These are phyloP conservation scores for Cephus pygmeus DNA, from an alignment of 2,888 invertebrate species.

Conservation along the genomic window DNA sequence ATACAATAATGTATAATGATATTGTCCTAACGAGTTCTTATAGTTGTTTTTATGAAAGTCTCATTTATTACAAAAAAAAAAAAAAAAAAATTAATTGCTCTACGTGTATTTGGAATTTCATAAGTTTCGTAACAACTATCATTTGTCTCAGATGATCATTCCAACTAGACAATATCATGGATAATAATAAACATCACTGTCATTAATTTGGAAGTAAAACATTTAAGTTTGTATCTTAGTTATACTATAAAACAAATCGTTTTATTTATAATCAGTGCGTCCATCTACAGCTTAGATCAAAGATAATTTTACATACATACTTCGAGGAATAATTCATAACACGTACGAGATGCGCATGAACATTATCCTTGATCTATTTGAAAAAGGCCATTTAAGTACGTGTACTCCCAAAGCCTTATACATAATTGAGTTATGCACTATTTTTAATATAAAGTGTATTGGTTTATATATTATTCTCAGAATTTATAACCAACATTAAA, in stretches of 20 bases:
- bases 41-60: neutral
- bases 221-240: neutral
- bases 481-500: neutral
- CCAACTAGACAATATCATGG: neutral
- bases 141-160: neutral
- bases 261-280: neutral
- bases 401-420: conserved; percentile 6
- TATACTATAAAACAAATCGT: neutral
- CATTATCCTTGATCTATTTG: neutral
- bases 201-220: neutral
- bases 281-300: neutral
- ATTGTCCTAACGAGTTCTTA: neutral
- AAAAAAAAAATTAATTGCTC: neutral
- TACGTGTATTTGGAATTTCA: neutral
- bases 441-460: neutral
- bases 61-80: neutral
- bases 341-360: neutral
- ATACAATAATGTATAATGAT: neutral
- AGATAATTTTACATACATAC: neutral
- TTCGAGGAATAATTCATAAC: neutral
- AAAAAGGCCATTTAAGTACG: conserved; percentile 4
- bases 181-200: neutral
- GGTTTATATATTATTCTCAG: neutral
- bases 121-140: neutral
- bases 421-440: neutral